phyloP scores from a whole-genome alignment of 1,140 invertebrate species.

The Zaprionus africanus region DNA sequence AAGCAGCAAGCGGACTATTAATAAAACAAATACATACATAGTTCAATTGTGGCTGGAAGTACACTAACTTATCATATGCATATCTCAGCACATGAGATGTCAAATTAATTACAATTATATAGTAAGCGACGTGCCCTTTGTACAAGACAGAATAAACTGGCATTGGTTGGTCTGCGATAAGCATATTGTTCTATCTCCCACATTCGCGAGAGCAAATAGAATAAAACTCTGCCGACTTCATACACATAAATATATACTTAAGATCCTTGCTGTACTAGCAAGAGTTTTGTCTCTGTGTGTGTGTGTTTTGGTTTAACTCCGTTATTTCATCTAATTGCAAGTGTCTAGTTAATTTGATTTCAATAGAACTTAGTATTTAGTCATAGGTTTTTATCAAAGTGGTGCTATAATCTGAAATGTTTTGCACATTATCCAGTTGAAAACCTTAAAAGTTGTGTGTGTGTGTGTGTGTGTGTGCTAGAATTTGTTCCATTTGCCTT shows the following conservation, averaged over 20 bases:
- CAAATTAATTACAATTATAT: conserved; percentile 36
- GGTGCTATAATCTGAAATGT: conserved; percentile 44
- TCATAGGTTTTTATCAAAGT: conserved; percentile 54
- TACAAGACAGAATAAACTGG: conserved; percentile 51
- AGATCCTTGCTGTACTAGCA: conserved; percentile 47
- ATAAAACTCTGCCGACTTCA: conserved; percentile 17
- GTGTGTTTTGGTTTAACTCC: conserved; percentile 67
- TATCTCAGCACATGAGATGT: conserved; percentile 36
- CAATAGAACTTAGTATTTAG: conserved; percentile 51
- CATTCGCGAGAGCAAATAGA: conserved; percentile 7
- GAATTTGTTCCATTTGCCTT: conserved; percentile 71
- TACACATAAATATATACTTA: conserved; percentile 33
- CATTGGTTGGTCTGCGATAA: conserved; percentile 33
- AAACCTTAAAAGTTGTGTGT: conserved; percentile 69
- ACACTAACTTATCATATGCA: conserved; percentile 50
- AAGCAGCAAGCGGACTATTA: conserved; percentile 63
- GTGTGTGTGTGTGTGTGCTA: conserved; percentile 52
- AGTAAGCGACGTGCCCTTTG: conserved; percentile 43
- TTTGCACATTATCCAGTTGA: conserved; percentile 56
- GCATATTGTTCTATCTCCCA: conserved; percentile 26
- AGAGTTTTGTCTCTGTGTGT: conserved; percentile 40
- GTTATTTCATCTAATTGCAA: conserved; percentile 50
- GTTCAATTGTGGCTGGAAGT: conserved; percentile 73
- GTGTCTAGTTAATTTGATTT: conserved; percentile 63
- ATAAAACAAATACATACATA: conserved; percentile 53